Evolutionary conservation across 2,113 vertebrate species (phyloP), one percentile per base, ranked within the genome.

Genomic region (Cinclus cinclus): DNA sequence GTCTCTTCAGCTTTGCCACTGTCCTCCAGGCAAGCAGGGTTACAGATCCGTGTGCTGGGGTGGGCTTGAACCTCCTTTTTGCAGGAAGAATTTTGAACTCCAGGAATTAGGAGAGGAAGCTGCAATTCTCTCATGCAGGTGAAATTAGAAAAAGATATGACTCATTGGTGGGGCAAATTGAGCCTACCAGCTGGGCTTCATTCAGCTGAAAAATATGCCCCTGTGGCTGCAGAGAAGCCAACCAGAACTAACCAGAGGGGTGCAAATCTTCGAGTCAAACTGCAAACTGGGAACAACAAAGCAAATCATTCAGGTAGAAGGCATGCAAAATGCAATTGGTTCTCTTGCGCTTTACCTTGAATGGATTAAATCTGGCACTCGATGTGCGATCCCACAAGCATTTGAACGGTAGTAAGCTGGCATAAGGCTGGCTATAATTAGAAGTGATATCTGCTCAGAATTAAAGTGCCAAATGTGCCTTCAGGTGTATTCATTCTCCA

Each of bases 231-330:
- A 90, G 83, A 93, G 93, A 96, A 96, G 83, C 94, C 92, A 95
- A 96, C 93, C 85, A 94, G 88, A 94, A 94, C 94, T 96, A 96
- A 97, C 76, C 90, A 90, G 96, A 95, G 95, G 90, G 93, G 95
- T 97, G 96, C 93, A 96, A 95, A 97, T 94, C 94, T 96, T 96
- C 73, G 62, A 96, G 88, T 95, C 92, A 96, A 95, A 95, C 88
- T 96, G 94, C 95, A 96, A 95, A 96, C 95, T 95, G 90, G 86
- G 90, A 95, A 93, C 90, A 96, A 96, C 93, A 97, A 96, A 95
- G 88, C 86, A 96, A 95, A 96, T 95, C 88, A 94, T 82, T 96
- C 94, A 96, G 92, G 95, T 94, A 96, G 94, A 96, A 97, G 94
- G 90, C 90, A 96, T 94, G 93, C 83, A 96, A 96, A 96, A 96